Evolutionary conservation across 64 coral and sea anemone genomes (phyloP).

Genomic region (Cladopsammia gracilis): DNA sequence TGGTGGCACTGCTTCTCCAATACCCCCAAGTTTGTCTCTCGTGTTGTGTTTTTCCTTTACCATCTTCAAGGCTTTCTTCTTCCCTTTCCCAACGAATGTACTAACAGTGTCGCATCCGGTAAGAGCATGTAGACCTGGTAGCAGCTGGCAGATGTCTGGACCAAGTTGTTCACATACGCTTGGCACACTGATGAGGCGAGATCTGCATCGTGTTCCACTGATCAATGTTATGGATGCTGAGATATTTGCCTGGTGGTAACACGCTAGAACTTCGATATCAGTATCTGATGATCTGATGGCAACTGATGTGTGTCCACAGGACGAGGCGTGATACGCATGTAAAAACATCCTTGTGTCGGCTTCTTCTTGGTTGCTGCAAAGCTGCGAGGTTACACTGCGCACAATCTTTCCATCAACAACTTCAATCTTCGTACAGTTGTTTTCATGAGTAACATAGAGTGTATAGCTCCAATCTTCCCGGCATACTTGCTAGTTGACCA

Average conservation of each 20-base stretch:
- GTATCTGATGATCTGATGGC: slow-evolving; percentile 56
- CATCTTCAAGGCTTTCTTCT: slow-evolving; percentile 68
- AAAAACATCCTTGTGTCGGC: slow-evolving; percentile 62
- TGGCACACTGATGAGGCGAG: no score
- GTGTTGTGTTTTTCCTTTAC: slow-evolving; percentile 26
- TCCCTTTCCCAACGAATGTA: slow-evolving; percentile 62
- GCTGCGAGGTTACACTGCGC: neutral
- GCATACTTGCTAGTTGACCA: slow-evolving; percentile 23
- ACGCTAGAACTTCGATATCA: slow-evolving; percentile 65
- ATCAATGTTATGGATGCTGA: neutral
- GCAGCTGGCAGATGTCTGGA: slow-evolving; percentile 18
- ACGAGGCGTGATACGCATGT: slow-evolving; percentile 16
- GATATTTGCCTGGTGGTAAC: slow-evolving; percentile 29
- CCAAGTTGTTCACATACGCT: slow-evolving; percentile 36
- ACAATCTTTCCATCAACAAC: neutral
- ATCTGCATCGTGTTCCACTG: no score
- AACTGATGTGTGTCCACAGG: slow-evolving; percentile 8
- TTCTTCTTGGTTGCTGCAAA: slow-evolving; percentile 27
- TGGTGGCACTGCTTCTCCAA: slow-evolving; percentile 54
- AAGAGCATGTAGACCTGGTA: no score
- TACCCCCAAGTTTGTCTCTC: slow-evolving; percentile 31
- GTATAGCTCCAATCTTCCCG: neutral
- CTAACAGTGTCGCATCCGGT: slow-evolving; percentile 55
- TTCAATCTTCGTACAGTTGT: slow-evolving; percentile 44
- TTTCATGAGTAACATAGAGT: slow-evolving; percentile 20